Evolutionary conservation across 2,113 vertebrate genomes (phyloP), one percentile per base, ranked within the genome.

Genomic region (Perognathus longimembris): DNA sequence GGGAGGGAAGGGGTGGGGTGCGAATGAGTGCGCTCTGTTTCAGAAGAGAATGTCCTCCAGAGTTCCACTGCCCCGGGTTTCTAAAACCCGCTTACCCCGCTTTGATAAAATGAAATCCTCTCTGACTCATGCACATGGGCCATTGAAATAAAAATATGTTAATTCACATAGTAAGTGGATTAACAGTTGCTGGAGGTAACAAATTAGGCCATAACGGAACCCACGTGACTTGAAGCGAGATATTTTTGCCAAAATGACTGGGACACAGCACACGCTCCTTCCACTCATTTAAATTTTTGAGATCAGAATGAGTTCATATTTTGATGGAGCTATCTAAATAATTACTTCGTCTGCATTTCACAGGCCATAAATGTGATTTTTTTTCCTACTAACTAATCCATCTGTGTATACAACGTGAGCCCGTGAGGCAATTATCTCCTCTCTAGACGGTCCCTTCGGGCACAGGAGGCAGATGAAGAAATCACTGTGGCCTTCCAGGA

Each of bases 281-380:
- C 82, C 32, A 59, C 80, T 94, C 78, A 93, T 95, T 96, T 92
- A 85, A 82, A 93, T 93, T 93, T 97, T 42, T 74, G 66, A 90
- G 83, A 94, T 89, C 66, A 95, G 89, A 88, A 95, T 75, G 84
- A 95, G 80, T 95, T 93, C 45, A 40, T 94, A 79, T 96, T 96
- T 96, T 95, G 96, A 94, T 1, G 34, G 86, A 89, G 34, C 81
- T 90, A 92, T 95, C 91, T 91, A 96, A 96, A 84, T 96, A 96
- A 92, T 94, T 93, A 93, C 83, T 92, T 95, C 89, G 93, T 96
- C 91, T 96, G 83, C 76, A 96, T 96, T 94, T 95, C 85, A 92
- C 86, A 96, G 91, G 83, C 83, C 90, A 96, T 93, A 92, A 94
- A 83, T 93, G 83, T 26, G 89, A 22, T 18, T 50, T 94, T 89